Conservation (phyloP, 1,140 invertebrate species). For the Lucilia sericata region DNA sequence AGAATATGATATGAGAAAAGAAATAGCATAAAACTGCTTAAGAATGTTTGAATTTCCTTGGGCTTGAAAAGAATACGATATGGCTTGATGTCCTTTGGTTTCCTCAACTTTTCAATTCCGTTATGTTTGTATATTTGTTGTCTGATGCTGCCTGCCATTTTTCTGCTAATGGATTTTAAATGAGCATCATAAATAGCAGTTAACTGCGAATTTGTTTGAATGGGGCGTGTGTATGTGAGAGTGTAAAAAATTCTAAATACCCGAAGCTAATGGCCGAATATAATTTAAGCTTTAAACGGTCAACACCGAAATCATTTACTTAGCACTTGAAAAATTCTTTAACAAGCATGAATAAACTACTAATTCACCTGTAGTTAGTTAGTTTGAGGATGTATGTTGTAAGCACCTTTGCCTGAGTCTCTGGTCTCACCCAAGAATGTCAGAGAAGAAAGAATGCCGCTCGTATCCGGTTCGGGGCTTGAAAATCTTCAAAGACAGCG, state of each 20-base stretch:
- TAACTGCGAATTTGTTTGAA: slow-evolving; percentile 41
- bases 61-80: background rate
- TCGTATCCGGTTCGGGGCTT: no score
- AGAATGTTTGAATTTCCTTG: background rate
- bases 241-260: background rate
- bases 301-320: no score
- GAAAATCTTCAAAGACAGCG: no score
- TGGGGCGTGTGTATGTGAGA: background rate
- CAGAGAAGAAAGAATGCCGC: no score
- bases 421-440: no score
- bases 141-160: slow-evolving; percentile 29
- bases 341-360: no score
- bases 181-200: slow-evolving; percentile 65
- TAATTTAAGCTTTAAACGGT: background rate
- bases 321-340: no score
- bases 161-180: slow-evolving; percentile 66
- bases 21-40: background rate
- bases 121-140: slow-evolving; percentile 15
- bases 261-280: background rate
- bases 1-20: background rate
- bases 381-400: no score
- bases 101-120: slow-evolving; percentile 13
- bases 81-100: slow-evolving; percentile 28
- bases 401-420: no score
- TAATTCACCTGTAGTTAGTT: no score